Evolutionary conservation across 2,888 invertebrate genomes (phyloP), one percentile per base, ranked within the genome.

Genomic region (Stenurella melanura): DNA sequence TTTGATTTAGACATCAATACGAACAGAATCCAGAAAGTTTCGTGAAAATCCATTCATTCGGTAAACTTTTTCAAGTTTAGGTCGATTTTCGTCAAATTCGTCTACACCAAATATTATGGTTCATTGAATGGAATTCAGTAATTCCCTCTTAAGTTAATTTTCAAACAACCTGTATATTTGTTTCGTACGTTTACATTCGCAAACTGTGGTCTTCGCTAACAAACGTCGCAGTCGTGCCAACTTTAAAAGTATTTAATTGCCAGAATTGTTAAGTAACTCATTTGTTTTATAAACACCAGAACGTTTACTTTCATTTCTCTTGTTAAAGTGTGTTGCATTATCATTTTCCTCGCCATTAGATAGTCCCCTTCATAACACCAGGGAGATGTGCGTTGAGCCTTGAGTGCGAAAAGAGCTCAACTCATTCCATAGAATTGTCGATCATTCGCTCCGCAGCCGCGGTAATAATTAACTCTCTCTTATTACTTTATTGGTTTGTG

Each of bases 401-500:
- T n/a, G 21, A 57, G 68, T 60, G 70, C 18, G 70, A 60, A 70
- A 70, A 70, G 58, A 21, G 19, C 60, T 21, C 42, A 58, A 60
- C 70, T 70, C 70, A 50, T 60, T 70, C 70, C 70, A 38, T 42
- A 17, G 57, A 69, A 30, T 57, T 60, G 70, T 60, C 70, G 70
- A 70, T 57, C 30, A 34, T 69, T 75, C 42, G 75, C n/a, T 61
- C 73, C 78, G 72, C 81, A 77, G 76, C 79, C 82, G 83, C 82
- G 79, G 85, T 82, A 85, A 88, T 88, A 89, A 89, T 89, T 89
- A 89, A 89, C 87, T 88, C 87, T 87, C 87, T 87, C 88, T 87
- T 88, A 89, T 88, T 88, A 89, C 89, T 88, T 88, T 89, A 88
- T 89, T 89, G 88, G 88, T 88, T 88, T 89, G 88, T 87, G 88